Evolutionary conservation across 1,140 invertebrate species (phyloP).

Genomic region (Zaprionus gabonicus): DNA sequence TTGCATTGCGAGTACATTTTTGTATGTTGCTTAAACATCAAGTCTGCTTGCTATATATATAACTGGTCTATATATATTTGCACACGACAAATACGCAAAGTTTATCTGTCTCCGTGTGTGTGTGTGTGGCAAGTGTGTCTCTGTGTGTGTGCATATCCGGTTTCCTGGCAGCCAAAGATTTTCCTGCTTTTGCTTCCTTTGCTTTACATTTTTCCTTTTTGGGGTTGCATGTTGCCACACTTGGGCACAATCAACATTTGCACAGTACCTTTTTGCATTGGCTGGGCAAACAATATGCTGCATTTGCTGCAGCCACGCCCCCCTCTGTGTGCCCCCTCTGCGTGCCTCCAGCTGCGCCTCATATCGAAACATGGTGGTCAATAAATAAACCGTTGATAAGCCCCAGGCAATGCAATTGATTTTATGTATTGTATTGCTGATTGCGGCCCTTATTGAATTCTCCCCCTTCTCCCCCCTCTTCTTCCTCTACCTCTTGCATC

Average conservation of each 20-base stretch:
- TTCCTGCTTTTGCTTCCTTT: slow-evolving; percentile 23
- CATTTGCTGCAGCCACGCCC: slow-evolving; percentile 51
- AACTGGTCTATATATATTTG: slow-evolving; percentile 52
- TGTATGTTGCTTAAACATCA: slow-evolving; percentile 64
- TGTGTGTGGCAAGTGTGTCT: neutral
- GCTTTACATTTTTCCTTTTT: slow-evolving; percentile 38
- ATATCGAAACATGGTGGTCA: slow-evolving; percentile 45
- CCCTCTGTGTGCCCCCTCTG: no score
- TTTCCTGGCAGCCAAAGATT: slow-evolving; percentile 50
- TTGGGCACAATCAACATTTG: slow-evolving; percentile 77
- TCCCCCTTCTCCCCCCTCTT: neutral
- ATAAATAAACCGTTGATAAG: slow-evolving; percentile 79
- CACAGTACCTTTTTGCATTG: slow-evolving; percentile 72
- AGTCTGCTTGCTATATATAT: slow-evolving; percentile 18
- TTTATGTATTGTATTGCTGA: slow-evolving; percentile 77
- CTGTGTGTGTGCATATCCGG: slow-evolving; percentile 64
- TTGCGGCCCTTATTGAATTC: slow-evolving; percentile 75
- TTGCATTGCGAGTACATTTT: slow-evolving; percentile 69
- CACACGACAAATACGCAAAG: slow-evolving; percentile 67
- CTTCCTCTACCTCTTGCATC: neutral
- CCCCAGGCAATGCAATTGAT: slow-evolving; percentile 77
- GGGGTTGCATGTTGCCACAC: slow-evolving; percentile 50
- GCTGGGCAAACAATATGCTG: slow-evolving; percentile 63
- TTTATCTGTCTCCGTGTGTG: slow-evolving; percentile 31
- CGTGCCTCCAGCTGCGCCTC: neutral